Evolutionary conservation across 2,888 invertebrate species (phyloP).

Genomic region (Ophraella communa): DNA sequence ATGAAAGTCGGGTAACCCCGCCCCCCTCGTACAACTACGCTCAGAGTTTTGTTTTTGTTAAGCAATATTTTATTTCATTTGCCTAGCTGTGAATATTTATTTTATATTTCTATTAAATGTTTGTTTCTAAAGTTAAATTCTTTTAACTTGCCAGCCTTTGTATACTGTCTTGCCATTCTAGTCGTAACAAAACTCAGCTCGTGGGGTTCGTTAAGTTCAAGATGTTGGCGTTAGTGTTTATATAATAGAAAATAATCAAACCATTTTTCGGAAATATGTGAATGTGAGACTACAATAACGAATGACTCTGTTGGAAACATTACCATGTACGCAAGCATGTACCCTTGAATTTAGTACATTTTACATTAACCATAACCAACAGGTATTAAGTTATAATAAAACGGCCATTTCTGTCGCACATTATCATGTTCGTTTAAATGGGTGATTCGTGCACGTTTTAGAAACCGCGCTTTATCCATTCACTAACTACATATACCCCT

Average conservation of each 20-base stretch:
- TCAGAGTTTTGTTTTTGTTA: too few relatives aligned
- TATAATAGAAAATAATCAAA: not conserved
- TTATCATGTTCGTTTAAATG: constrained; percentile 33
- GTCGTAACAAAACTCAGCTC: too few relatives aligned
- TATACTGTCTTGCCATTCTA: too few relatives aligned
- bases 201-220: too few relatives aligned
- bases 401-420: constrained; percentile 11
- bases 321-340: not conserved
- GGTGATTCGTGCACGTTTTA: constrained; percentile 41
- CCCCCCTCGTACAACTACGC: too few relatives aligned
- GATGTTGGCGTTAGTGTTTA: too few relatives aligned
- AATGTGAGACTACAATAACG: not conserved
- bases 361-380: constrained; percentile 10
- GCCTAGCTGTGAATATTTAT: too few relatives aligned
- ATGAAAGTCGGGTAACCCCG: too few relatives aligned
- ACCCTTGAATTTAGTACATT: constrained; percentile 5
- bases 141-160: too few relatives aligned
- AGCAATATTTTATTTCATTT: too few relatives aligned
- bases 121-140: too few relatives aligned
- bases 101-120: too few relatives aligned
- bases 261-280: not conserved
- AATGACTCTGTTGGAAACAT: not conserved
- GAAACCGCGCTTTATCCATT: constrained; percentile 36
- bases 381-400: constrained; percentile 20
- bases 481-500: constrained; percentile 32